A percentile compares a stretch with the other conserved stretches of the same genome.
Conservation (phyloP, 1,140 invertebrate genomes). For the Fragariocoptes setiger region DNA sequence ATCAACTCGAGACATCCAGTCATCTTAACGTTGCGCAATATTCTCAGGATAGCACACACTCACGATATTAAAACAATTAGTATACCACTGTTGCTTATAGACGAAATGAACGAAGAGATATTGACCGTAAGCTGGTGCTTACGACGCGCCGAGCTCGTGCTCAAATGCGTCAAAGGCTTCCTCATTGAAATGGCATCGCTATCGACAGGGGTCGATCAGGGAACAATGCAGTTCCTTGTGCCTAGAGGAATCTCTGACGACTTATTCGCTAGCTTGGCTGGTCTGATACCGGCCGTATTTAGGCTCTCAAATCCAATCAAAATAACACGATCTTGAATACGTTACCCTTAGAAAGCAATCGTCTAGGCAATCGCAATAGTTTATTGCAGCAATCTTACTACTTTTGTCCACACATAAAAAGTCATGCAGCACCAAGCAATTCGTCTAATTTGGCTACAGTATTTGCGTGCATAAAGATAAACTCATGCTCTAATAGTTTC, state of each 20-base stretch:
- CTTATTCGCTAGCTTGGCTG: constrained; percentile 44
- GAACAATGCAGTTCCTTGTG: constrained; percentile 51
- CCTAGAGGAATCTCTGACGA: constrained; percentile 46
- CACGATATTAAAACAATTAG: constrained; percentile 73
- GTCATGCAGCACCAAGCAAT: too few relatives aligned
- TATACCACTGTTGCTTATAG: constrained; percentile 58
- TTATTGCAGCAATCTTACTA: too few relatives aligned
- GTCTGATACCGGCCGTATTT: constrained; percentile 62
- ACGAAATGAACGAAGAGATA: constrained; percentile 43
- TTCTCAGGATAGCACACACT: constrained; percentile 64
- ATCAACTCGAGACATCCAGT: constrained; percentile 75
- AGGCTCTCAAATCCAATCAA: constrained; percentile 49
- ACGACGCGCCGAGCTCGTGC: constrained; percentile 70
- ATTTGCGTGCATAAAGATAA: too few relatives aligned
- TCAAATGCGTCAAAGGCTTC: constrained; percentile 96
- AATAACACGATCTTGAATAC: too few relatives aligned
- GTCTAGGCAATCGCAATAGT: too few relatives aligned
- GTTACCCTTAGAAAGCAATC: too few relatives aligned
- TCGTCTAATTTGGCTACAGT: too few relatives aligned
- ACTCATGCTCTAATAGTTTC: too few relatives aligned
- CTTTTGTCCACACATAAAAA: too few relatives aligned
- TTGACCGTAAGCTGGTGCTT: constrained; percentile 77
- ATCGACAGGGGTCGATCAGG: constrained; percentile 46
- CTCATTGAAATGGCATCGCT: constrained; percentile 85
- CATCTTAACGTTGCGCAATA: constrained; percentile 69